A percentile compares a stretch with the other conserved stretches of the same genome.
Conservation (phyloP, 2,113 vertebrate species). For the Chloroceryle aenea region DNA sequence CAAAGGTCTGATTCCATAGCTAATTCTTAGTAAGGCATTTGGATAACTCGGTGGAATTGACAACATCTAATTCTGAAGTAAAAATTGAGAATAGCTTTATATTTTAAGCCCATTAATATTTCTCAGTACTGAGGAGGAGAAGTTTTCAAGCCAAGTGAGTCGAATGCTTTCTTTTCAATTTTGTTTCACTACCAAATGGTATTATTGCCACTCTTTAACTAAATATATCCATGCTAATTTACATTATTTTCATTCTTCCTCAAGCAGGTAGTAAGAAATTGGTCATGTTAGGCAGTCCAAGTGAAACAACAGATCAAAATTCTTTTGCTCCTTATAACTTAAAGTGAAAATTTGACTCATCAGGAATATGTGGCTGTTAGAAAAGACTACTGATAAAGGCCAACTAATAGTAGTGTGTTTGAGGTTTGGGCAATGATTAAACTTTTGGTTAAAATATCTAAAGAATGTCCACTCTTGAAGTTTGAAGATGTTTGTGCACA, state of each 20-base stretch:
- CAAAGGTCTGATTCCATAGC: background rate
- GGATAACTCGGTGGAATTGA: background rate
- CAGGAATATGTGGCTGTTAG: accelerated
- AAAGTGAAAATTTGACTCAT: background rate
- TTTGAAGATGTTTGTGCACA: background rate
- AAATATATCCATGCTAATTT: background rate
- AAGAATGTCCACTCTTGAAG: background rate
- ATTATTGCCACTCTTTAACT: background rate
- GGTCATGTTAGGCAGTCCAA: background rate
- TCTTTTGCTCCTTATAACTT: background rate
- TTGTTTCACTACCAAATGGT: background rate
- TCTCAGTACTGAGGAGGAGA: background rate
- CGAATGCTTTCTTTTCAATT: background rate
- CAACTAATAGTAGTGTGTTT: background rate
- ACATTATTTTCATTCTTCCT: background rate
- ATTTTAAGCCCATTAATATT: background rate
- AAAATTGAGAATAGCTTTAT: background rate
- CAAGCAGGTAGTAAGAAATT: background rate
- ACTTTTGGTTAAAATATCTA: background rate
- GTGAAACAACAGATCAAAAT: background rate
- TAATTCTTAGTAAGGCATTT: background rate
- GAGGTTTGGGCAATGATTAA: background rate
- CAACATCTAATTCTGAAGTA: background rate
- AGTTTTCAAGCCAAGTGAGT: background rate
- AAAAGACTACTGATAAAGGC: background rate